Evolutionary conservation across 1,140 invertebrate species (phyloP), one percentile per base, ranked within the genome.

Genomic region (Lanistes nyassanus): DNA sequence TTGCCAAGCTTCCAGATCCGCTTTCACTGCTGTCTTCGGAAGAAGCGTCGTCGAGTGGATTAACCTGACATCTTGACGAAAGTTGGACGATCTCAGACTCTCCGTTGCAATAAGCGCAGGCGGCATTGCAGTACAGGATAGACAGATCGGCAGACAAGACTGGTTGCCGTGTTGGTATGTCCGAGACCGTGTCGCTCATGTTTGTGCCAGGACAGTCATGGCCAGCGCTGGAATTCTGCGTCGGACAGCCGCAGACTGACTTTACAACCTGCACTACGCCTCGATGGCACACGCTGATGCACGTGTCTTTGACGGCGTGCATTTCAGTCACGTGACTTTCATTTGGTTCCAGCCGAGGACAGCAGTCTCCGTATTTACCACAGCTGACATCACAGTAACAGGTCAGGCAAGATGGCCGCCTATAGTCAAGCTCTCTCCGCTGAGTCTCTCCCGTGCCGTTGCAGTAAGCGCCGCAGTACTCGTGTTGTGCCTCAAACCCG

Each of bases 311-410:
- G 34, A 0, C 70, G 29, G 2, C 2, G 3, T 3, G 5, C 16
- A 5, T 37, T 13, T 60, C 29, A 5, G 56, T 19, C 16, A 36
- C 34, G n/a, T 29, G 34, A 37, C 36, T 13, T 13, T 23, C 11
- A 4, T 56, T 60, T 1, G 42, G 19, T 26, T 21, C 56, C 21
- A 62, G 21, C 5, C 5, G 29, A 4, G 55, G 70, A 60, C 70
- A 72, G 29, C 70, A 72, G 55, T 72, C 70, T 4, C 56, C 56
- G 42, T 72, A 72, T 5, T 26, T n/a, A 34, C 21, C 23, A 31
- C 70, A 72, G 39, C 34, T 37, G 37, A 60, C 31, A 37, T 72
- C 70, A 34, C 70, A 72, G 56, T 23, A 42, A 31, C 70, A 72
- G 3, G 2, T 36, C 1, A 13, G 26, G 26, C 70, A 72, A 13